Percentiles rank a stretch among this genome's conserved stretches.
These are phyloP conservation scores for Thalassoma bifasciatum DNA, from an alignment of 2,113 vertebrate species.

Conservation along the genomic window DNA sequence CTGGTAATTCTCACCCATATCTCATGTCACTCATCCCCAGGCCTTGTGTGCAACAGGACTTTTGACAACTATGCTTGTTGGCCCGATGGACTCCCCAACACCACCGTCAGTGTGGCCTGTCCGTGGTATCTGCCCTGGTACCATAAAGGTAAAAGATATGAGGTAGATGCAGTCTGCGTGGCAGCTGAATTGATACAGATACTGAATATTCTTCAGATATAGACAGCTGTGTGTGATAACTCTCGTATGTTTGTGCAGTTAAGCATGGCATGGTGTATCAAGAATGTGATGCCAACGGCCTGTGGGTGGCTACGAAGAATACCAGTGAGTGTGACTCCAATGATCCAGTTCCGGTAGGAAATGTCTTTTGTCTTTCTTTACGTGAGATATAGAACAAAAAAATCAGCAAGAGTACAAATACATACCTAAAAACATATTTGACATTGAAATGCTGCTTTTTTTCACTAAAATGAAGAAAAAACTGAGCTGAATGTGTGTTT, in stretches of 20 bases:
- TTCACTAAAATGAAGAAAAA: not conserved
- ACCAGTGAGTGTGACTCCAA: conserved; percentile 87
- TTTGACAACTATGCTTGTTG: conserved; percentile 93
- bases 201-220: conserved; percentile 7
- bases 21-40: conserved; percentile 69
- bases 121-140: conserved; percentile 95
- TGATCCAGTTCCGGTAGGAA: conserved; percentile 70
- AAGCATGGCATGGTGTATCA: conserved; percentile 88
- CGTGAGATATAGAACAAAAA: no score
- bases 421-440: not conserved
- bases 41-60: conserved; percentile 91
- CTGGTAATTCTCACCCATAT: not conserved
- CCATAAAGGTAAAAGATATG: conserved; percentile 81
- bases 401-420: no score
- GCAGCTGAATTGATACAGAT: not conserved
- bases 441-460: no score
- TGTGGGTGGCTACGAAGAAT: conserved; percentile 85
- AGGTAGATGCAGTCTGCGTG: not conserved
- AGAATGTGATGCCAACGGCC: conserved; percentile 88
- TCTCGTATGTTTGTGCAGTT: conserved; percentile 80
- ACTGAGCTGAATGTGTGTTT: conserved; percentile 16
- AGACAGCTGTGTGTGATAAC: conserved; percentile 10
- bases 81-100: conserved; percentile 92
- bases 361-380: not conserved
- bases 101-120: conserved; percentile 90